These are phyloP conservation scores for Antrozous pallidus DNA, from an alignment of 2,797 vertebrate species.

Conservation along the genomic window DNA sequence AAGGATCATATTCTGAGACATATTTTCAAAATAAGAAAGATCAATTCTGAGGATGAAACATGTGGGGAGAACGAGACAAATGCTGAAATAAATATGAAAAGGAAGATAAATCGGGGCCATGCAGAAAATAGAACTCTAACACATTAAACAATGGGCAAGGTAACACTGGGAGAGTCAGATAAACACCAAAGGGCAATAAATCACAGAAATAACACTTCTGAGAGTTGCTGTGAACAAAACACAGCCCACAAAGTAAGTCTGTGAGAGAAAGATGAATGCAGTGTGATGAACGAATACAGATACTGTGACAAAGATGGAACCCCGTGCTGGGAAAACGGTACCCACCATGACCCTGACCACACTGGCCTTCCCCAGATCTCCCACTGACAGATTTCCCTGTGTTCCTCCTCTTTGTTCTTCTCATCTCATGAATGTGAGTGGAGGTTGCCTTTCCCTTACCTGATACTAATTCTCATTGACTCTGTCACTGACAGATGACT, in stretches of 20 bases:
- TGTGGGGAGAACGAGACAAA: conserved; percentile 76
- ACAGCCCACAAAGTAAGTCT: conserved; percentile 62
- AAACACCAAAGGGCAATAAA: conserved; percentile 79
- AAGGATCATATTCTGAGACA: conserved; percentile 56
- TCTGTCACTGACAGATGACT: conserved; percentile 35
- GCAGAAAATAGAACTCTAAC: conserved; percentile 70
- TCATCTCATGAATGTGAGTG: neutral
- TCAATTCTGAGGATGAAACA: conserved; percentile 78
- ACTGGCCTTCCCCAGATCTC: neutral
- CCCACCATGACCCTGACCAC: neutral
- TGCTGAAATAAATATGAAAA: conserved; percentile 82
- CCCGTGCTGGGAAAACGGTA: neutral
- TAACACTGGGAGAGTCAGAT: conserved; percentile 81
- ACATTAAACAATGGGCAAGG: conserved; percentile 76
- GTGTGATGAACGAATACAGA: conserved; percentile 45
- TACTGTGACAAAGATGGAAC: conserved; percentile 3
- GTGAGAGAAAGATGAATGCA: conserved; percentile 69
- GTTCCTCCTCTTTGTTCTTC: neutral
- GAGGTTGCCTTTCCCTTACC: conserved; percentile 20
- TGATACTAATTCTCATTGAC: neutral
- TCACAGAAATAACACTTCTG: conserved; percentile 76
- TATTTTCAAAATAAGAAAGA: conserved; percentile 75
- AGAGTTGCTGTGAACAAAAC: conserved; percentile 79
- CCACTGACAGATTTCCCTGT: neutral
- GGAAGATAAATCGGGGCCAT: conserved; percentile 80